phyloP scores from a whole-genome alignment of 2,888 invertebrate species.

The Apamea crenata region DNA sequence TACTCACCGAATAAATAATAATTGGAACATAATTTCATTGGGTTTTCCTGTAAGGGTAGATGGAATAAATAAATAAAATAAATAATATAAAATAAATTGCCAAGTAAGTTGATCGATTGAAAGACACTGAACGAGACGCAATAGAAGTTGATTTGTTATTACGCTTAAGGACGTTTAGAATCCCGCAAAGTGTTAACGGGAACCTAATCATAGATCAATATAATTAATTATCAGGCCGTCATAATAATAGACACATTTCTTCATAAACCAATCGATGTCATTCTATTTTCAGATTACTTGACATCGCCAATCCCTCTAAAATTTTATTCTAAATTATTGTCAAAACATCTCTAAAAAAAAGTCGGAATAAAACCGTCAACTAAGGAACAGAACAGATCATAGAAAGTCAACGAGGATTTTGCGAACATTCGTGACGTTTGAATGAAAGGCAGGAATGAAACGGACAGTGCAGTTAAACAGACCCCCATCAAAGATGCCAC shows the following conservation, averaged over 20 bases:
- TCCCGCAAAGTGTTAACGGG: not conserved
- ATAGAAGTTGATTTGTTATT: not conserved
- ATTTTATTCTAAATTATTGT: not conserved
- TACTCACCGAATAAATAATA: not conserved
- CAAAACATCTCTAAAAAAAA: not conserved
- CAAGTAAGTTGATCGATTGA: no score
- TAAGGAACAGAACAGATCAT: constrained; percentile 14
- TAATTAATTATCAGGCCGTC: not conserved
- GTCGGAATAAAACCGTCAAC: not conserved
- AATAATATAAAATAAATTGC: no score
- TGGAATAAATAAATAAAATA: not conserved
- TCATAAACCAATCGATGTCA: not conserved
- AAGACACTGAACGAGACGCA: not conserved
- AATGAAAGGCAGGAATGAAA: constrained; percentile 50
- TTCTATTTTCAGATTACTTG: not conserved
- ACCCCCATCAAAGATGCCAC: constrained; percentile 54
- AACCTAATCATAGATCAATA: not conserved
- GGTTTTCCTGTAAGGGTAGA: no score
- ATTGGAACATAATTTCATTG: not conserved
- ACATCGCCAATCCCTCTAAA: not conserved
- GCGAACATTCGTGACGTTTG: constrained; percentile 32
- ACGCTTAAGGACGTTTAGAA: not conserved
- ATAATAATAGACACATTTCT: not conserved
- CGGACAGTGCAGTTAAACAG: constrained; percentile 62
- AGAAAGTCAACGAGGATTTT: constrained; percentile 50